Percentiles rank a stretch among this genome's conserved stretches.
These are phyloP conservation scores for Clangula hyemalis DNA, from an alignment of 2,797 vertebrate genomes.

Conservation along the genomic window DNA sequence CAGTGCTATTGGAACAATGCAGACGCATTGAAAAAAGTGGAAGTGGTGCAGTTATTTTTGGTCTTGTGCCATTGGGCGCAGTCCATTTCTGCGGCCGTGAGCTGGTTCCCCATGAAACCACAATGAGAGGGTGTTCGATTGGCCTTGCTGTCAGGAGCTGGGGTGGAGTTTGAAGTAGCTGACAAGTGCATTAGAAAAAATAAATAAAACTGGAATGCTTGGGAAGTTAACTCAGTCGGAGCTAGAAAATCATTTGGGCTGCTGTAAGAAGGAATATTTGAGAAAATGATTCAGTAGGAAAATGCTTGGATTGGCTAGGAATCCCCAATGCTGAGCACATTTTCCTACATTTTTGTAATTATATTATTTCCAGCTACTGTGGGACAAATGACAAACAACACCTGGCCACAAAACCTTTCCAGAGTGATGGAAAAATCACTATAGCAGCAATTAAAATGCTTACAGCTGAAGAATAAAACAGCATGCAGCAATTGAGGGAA, in stretches of 20 bases:
- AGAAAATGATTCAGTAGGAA: slow-evolving; percentile 36
- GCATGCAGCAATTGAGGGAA: background rate
- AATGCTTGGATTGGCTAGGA: slow-evolving; percentile 39
- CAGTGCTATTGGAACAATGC: slow-evolving; percentile 30
- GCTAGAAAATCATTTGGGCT: slow-evolving; percentile 52
- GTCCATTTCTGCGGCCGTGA: slow-evolving; percentile 47
- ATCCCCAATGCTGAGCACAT: background rate
- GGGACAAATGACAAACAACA: slow-evolving; percentile 66
- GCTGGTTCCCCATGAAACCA: slow-evolving; percentile 41
- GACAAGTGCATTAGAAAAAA: slow-evolving; percentile 69
- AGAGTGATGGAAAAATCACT: background rate
- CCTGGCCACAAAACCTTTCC: slow-evolving; percentile 33
- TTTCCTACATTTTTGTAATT: slow-evolving; percentile 35
- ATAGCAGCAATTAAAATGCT: slow-evolving; percentile 16
- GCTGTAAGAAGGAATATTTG: slow-evolving; percentile 30
- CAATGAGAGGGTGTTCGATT: slow-evolving; percentile 40
- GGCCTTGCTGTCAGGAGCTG: slow-evolving; percentile 15
- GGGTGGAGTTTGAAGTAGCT: slow-evolving; percentile 60
- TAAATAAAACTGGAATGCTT: slow-evolving; percentile 65
- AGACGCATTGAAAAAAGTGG: slow-evolving; percentile 19
- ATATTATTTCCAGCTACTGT: slow-evolving; percentile 53
- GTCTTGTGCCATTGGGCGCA: slow-evolving; percentile 55
- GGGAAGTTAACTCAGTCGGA: slow-evolving; percentile 54
- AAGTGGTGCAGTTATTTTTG: slow-evolving; percentile 54
- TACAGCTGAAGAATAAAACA: slow-evolving; percentile 7